Evolutionary conservation across 2,113 vertebrate species (phyloP).

Genomic region (Embiotoca jacksoni): DNA sequence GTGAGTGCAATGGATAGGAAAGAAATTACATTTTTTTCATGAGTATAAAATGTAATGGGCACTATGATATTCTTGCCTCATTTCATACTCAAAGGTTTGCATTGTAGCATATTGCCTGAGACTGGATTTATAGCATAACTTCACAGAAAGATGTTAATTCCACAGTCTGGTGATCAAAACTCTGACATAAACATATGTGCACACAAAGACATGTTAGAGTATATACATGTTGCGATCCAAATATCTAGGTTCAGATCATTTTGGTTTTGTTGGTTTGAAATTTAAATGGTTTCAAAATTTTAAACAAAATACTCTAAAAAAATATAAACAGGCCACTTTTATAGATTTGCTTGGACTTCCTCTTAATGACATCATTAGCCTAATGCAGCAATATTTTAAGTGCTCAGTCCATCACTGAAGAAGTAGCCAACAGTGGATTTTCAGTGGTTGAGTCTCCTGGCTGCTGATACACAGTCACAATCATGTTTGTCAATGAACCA

Average conservation of each 20-base stretch:
- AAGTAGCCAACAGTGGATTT: too few species aligned
- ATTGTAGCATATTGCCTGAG: background rate
- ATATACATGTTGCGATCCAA: background rate
- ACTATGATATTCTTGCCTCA: slow-evolving; percentile 29
- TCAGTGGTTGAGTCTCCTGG: too few species aligned
- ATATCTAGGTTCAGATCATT: background rate
- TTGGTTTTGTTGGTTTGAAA: background rate
- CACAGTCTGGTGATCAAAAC: background rate
- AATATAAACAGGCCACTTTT: too few species aligned
- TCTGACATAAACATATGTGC: background rate
- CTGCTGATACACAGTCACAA: too few species aligned
- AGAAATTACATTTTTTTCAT: background rate
- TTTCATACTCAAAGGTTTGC: slow-evolving; percentile 33
- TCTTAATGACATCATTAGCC: background rate
- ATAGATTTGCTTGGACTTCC: background rate
- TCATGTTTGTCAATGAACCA: too few species aligned
- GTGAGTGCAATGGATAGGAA: background rate
- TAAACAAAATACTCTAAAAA: background rate
- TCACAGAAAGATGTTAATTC: slow-evolving; percentile 8
- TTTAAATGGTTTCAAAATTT: background rate
- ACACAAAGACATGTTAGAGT: background rate
- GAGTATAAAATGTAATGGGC: background rate
- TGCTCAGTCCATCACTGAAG: too few species aligned
- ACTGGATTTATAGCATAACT: background rate
- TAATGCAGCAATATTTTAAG: too few species aligned